Base-by-base conservation (phyloP, 2,113 vertebrate genomes). In the Limanda limanda region DNA sequence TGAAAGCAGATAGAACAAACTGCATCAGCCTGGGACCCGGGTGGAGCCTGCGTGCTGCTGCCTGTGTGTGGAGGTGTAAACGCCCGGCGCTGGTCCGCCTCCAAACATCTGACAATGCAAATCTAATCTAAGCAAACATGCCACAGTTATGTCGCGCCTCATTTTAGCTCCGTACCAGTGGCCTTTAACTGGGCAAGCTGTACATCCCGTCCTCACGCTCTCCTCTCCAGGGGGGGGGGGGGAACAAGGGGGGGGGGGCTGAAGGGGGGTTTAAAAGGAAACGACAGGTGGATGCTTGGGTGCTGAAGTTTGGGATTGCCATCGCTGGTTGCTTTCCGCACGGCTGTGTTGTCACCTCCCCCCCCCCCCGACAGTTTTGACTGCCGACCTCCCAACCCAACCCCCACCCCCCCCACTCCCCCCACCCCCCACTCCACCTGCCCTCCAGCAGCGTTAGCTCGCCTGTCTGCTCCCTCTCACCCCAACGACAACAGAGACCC, bases 111-210 rank as follows among this genome's bases (percentile, higher is more conserved):
- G 87, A 93, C 89, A 86, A 83, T 83, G 90, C 89, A 90, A 72
- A 88, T 92, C 85, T 90, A 92, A 93, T 88, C 88, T 20, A 77
- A 86, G 89, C 75, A 83, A 92, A 92, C 89, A 86, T 62, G 72
- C 85, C 85, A 67, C 57, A 85, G 86, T 78, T 84, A 88, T 90
- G 90, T 89, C 65, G 48, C 69, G 24, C 85, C 86, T 90, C 83
- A 61, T 92, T 92, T 89, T 86, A 84, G 83, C 69, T 78, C 86
- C 78, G 79, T 55, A 83, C 67, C 78, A 58, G 73, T 58, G 81
- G 83, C 86, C 83, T 89, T 86, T 79, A 81, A 79, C 74, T 55
- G 37, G 64, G 45, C 63, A 40, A 40, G 58, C 59, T 64, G 47
- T 7, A 24, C 68, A 66, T 40, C 31, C 40, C 71, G 23, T 47